Base-by-base conservation (phyloP, 2,888 invertebrate species). In the Sepiola atlantica region DNA sequence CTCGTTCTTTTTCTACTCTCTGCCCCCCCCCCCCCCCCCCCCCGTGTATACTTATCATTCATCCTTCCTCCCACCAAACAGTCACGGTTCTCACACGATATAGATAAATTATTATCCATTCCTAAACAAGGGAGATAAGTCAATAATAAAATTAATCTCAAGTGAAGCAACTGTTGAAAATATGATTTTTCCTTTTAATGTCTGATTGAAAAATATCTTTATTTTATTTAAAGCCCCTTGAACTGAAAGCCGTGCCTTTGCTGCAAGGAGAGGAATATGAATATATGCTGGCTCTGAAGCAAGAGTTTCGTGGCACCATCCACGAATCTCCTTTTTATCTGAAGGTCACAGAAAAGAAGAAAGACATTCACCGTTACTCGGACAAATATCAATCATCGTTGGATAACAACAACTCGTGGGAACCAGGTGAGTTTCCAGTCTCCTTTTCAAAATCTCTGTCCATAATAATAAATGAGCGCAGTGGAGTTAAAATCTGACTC, bases 211-310 rank as follows among this genome's bases (percentile, higher is more conserved):
- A 35, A 45, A 91, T 91, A 18, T 91, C 32, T 24, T 91, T 32
- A 55, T 77, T 93, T 94, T 90, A 61, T 94, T 95, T 95, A 91
- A 95, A 97, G 97, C 96, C 97, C 0, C 96, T 98, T 92, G 97
- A 97, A n/a, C 97, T 97, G 95, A 97, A 97, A 95, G 97, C 98
- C 21, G 96, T 97, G 2, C 97, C 97, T 3, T 96, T 98, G 91
- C 95, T 96, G 8, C 95, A 96, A 55, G 96, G 96, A 93, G 96
- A 96, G 45, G 97, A 97, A 92, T 95, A 96, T 94, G 96, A 97
- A 90, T 97, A 97, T 95, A 95, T 97, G 93, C 94, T 97, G 45
- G 97, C 97, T 10, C 95, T 97, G 91, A 97, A 97, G 94, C 97
- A 97, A 94, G 97, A 97, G 94, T 97, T 97, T 94, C 95, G 96